Base-by-base conservation (phyloP, 2,113 vertebrate species). In the Xiphorhynchus elegans region DNA sequence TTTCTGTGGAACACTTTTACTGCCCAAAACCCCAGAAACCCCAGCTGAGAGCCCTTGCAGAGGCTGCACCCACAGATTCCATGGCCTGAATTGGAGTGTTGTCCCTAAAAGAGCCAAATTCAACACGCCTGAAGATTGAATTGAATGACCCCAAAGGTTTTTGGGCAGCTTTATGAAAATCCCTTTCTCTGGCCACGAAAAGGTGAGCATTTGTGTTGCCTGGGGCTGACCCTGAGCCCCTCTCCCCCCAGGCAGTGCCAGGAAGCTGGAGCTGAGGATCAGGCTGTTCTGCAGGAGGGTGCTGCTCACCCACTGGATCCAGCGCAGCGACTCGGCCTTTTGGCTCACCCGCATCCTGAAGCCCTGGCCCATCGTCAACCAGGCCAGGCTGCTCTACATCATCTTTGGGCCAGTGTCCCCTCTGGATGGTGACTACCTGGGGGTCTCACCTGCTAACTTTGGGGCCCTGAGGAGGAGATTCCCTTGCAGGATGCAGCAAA, bases 301-400 rank as follows among this genome's bases (percentile, higher is more conserved):
- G 75, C 80, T 99, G 26, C 96, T 99, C 90, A 98, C 98, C 73
- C 98, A 97, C 8, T 98, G 98, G 96, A 84, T 70, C 6, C 97
- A 96, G 59, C 97, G 67, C 24, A 96, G 89, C 3, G 98, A 99
- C 29, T 97, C 92, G 10, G 98, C 98, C 15, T 99, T 99, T 90
- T 99, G 99, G 99, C 87, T 99, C 40, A 98, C 96, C 1, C 96
- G 98, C 2, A 98, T 99, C 79, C 96, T 99, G 64, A 99, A 98
- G 78, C 98, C 99, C 4, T 99, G 98, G 99, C 99, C 99, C 58
- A 98, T 99, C 92, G 98, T 99, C 31, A 98, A 98, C 91, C 99
- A 99, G 93, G 99, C 99, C 49, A 98, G 98, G 63, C 95, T 99
- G 64, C 97, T 99, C 25, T 99, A 99, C 80, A 97, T 99, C 90